Evolutionary conservation across 2,797 vertebrate genomes (phyloP), one percentile per base, ranked within the genome.

Genomic region (Trachurus trachurus): DNA sequence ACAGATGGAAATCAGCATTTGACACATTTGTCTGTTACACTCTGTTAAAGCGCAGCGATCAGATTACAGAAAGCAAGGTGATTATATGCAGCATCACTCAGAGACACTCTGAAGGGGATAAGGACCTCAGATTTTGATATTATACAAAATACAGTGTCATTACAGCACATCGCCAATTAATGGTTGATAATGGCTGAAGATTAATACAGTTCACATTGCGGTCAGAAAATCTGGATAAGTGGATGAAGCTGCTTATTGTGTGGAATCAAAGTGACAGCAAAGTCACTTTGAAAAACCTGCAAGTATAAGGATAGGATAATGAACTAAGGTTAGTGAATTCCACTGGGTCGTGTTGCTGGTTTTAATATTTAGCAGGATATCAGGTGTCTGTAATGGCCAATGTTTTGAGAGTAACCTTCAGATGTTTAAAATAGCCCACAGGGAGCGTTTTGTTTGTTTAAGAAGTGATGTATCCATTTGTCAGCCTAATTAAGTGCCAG

Each of bases 401-500:
- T 31, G 44, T 67, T 78, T 60, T 53, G 13, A 70, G 56, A 64
- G 49, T 74, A 68, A 88, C 86, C 80, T 82, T 84, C 76, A 80
- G 17, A 80, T 76, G 80, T 83, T 80, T 76, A 70, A 73, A 82
- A 72, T 67, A 74, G 73, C 63, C 78, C 74, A 37, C 31, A 26
- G 75, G 78, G 80, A 82, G 58, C 5, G 10, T 31, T 56, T 57
- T 87, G 83, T 86, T 84, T 85, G 78, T 83, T 82, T 64, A 70
- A 66, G 57, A 56, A 71, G 74, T 45, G 81, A 80, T 63, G 73
- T 16, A 15, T 83, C 71, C 68, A 79, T 85, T 79, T 66, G 66
- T 90, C 82, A 83, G 52, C 59, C 50, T 88, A 87, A 87, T 87
- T 79, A 84, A 73, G 76, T 85, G 84, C 85, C 84, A 85, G 34